These are phyloP conservation scores for Poecilobothrus nobilitatus DNA, from an alignment of 2,888 invertebrate species.

Conservation along the genomic window DNA sequence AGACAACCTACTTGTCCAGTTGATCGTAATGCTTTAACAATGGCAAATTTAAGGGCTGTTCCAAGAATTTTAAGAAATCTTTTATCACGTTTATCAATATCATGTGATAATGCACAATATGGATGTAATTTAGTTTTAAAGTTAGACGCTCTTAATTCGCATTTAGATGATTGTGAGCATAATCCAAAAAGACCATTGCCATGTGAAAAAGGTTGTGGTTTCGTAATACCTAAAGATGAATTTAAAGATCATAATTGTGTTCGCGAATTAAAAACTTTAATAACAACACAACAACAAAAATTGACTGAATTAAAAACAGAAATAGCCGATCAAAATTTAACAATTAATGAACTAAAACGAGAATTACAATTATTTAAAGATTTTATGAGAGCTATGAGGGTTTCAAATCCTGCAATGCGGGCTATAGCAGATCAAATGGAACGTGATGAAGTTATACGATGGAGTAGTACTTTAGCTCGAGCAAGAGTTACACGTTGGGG, in stretches of 20 bases:
- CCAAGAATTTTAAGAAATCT: constrained; percentile 89
- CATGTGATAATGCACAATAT: constrained; percentile 82
- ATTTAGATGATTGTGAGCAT: constrained; percentile 84
- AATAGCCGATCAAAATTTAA: constrained; percentile 73
- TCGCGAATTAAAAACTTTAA: constrained; percentile 72
- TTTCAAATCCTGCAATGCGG: constrained; percentile 84
- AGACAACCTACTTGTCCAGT: constrained; percentile 91
- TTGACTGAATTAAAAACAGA: constrained; percentile 80
- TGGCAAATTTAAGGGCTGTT: constrained; percentile 82
- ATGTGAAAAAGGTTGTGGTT: constrained; percentile 89
- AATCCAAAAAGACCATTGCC: constrained; percentile 91
- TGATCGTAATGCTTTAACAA: constrained; percentile 81
- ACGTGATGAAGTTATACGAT: constrained; percentile 81
- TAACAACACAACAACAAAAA: constrained; percentile 79
- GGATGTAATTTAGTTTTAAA: constrained; percentile 81
- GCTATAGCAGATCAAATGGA: constrained; percentile 92
- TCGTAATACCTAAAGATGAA: constrained; percentile 92
- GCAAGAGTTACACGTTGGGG: constrained; percentile 94
- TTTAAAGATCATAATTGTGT: constrained; percentile 91
- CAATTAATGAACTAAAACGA: constrained; percentile 80
- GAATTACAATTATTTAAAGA: constrained; percentile 84
- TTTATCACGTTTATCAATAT: constrained; percentile 75
- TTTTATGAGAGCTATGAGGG: constrained; percentile 87
- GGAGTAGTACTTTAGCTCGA: constrained; percentile 73
- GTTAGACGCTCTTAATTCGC: constrained; percentile 74